Evolutionary conservation across 2,113 vertebrate species (phyloP).

Genomic region (Telmatochromis sp.): DNA sequence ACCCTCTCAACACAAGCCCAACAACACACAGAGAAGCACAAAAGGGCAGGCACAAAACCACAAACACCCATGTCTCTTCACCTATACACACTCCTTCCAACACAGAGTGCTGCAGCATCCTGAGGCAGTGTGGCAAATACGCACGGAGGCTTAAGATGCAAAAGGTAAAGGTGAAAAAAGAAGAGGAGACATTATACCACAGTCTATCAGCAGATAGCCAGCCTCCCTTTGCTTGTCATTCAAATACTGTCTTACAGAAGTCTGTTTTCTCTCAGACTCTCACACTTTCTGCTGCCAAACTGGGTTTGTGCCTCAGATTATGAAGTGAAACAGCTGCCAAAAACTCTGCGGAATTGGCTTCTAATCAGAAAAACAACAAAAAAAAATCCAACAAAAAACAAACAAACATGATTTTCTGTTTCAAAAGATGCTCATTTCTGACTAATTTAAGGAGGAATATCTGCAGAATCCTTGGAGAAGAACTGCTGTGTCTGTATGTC

Average conservation of each 20-base stretch:
- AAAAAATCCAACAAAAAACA: slow-evolving; percentile 14
- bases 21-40: slow-evolving; percentile 15
- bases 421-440: slow-evolving; percentile 26
- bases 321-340: slow-evolving; percentile 37
- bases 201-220: slow-evolving; percentile 41
- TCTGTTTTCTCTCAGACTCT: slow-evolving; percentile 24
- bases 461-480: not conserved
- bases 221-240: slow-evolving; percentile 46
- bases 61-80: slow-evolving; percentile 3
- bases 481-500: not conserved
- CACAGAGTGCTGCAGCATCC: slow-evolving; percentile 5
- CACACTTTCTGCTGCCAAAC: slow-evolving; percentile 50
- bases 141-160: slow-evolving; percentile 23
- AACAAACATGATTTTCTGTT: not conserved
- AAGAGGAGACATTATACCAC: slow-evolving; percentile 23
- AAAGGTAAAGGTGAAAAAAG: slow-evolving; percentile 11
- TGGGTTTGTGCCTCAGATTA: slow-evolving; percentile 33
- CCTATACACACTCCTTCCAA: slow-evolving; percentile 8
- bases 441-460: slow-evolving; percentile 15
- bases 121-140: slow-evolving; percentile 11
- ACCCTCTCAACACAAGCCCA: slow-evolving; percentile 3
- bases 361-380: slow-evolving; percentile 18
- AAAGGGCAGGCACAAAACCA: not conserved
- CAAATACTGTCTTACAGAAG: slow-evolving; percentile 36
- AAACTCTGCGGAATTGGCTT: slow-evolving; percentile 37